Base-by-base conservation (phyloP, 1,140 invertebrate species). In the Globodera ellingtonae region DNA sequence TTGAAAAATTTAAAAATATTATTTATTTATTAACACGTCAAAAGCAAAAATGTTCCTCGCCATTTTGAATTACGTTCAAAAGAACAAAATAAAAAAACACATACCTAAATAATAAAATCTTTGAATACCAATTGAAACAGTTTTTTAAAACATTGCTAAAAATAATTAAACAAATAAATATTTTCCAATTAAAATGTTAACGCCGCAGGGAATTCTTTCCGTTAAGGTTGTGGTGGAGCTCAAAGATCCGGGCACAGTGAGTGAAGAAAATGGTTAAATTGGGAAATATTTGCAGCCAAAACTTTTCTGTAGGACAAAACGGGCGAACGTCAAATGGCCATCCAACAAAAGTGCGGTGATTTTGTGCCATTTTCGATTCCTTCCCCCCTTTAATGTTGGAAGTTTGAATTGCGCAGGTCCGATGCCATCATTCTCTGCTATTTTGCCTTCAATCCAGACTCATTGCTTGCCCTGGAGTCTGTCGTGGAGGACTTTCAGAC, bases 301-400 rank as follows among this genome's bases (percentile, higher is more conserved):
- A 59, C 9, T 79, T 59, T 79, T 79, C 77, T 18, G 13, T 21
- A 44, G 44, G 35, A 44, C 44, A 62, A 72, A 35, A 81, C 81
- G 21, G 81, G 81, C 24, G 81, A 79, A 50, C 79, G 79, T 46
- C 67, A 84, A 83, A 82, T 82, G 81, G 81, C 72, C 50, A 76
- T 82, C 44, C 67, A 81, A 56, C 74, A 82, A 62, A 67, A 77
- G 69, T 47, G 18, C 35, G 18, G 18, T 35, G 59, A 9, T 8
- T 21, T 8, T 21, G 66, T 67, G n/a, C 66, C 6, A 44, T 0
- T 8, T 67, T 67, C 7, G 8, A 67, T 67, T 67, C 15, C 18
- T 18, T 66, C 59, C 3, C 35, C 35, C 48, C n/a, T 44, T 15
- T n/a, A 75, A 52, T 72, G 47, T 8, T 4, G 35, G 44, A 18